Conservation (phyloP, 2,888 invertebrate species). For the Baccha elongata region DNA sequence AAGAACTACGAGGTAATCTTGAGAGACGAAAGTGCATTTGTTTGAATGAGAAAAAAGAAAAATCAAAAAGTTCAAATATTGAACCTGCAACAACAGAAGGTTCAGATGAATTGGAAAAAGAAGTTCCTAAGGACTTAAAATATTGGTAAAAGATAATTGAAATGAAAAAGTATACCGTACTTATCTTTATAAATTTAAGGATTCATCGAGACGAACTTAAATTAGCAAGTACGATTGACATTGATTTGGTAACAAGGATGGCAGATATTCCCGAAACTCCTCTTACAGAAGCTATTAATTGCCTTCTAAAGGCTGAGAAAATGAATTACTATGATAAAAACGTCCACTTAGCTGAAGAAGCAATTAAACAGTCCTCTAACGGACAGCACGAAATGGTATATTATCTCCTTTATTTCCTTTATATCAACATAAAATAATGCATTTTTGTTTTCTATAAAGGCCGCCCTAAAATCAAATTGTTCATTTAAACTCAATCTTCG, state of each 20-base stretch:
- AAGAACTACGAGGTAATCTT: background rate
- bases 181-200: no score
- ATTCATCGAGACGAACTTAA: slow-evolving; percentile 57
- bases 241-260: slow-evolving; percentile 30
- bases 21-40: background rate
- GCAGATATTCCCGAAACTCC: slow-evolving; percentile 26
- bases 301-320: slow-evolving; percentile 53
- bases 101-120: background rate
- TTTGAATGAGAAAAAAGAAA: background rate
- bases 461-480: slow-evolving; percentile 33
- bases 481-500: slow-evolving; percentile 41
- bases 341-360: slow-evolving; percentile 52
- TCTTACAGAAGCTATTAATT: slow-evolving; percentile 32
- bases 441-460: slow-evolving; percentile 9
- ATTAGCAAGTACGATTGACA: slow-evolving; percentile 43
- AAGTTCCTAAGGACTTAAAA: background rate
- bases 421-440: background rate
- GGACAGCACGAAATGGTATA: slow-evolving; percentile 37
- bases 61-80: background rate
- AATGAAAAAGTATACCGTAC: no score
- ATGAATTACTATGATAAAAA: slow-evolving; percentile 44
- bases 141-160: slow-evolving; percentile 25
- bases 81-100: background rate
- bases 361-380: slow-evolving; percentile 2
- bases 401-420: background rate